Conservation (phyloP, 1,140 invertebrate species). For the Bombus confusus region DNA sequence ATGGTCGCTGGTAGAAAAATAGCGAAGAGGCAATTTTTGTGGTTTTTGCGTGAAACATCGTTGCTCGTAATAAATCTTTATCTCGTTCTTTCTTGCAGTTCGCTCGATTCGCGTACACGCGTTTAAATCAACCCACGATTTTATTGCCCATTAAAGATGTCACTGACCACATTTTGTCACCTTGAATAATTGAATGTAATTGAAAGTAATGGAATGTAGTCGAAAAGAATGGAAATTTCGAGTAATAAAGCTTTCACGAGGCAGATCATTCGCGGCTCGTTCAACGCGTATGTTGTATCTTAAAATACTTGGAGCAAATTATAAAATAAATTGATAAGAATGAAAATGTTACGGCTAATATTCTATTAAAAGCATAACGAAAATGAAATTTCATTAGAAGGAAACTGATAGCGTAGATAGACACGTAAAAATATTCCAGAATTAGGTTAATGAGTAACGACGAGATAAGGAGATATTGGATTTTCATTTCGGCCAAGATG, state of each 20-base stretch:
- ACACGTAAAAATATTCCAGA: neutral
- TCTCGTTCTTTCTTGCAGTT: neutral
- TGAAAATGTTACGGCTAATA: neutral
- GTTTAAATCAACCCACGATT: neutral
- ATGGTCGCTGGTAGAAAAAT: constrained; percentile 1
- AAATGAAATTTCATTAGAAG: neutral
- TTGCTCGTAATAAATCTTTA: neutral
- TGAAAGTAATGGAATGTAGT: neutral
- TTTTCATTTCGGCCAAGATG: neutral
- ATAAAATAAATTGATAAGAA: no score
- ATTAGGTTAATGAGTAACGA: neutral
- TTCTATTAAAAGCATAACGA: neutral
- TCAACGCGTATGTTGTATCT: neutral
- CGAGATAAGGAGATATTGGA: neutral
- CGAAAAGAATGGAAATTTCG: neutral
- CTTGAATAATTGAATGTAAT: neutral
- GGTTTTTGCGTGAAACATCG: neutral
- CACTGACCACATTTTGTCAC: no score
- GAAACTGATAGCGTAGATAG: neutral
- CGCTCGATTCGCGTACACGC: no score
- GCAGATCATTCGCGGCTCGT: neutral
- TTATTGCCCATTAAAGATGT: neutral
- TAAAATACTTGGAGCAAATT: neutral
- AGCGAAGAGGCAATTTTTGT: neutral
- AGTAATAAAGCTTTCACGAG: neutral